Base-by-base conservation (phyloP, 2,797 vertebrate species). In the Scyliorhinus canicula region DNA sequence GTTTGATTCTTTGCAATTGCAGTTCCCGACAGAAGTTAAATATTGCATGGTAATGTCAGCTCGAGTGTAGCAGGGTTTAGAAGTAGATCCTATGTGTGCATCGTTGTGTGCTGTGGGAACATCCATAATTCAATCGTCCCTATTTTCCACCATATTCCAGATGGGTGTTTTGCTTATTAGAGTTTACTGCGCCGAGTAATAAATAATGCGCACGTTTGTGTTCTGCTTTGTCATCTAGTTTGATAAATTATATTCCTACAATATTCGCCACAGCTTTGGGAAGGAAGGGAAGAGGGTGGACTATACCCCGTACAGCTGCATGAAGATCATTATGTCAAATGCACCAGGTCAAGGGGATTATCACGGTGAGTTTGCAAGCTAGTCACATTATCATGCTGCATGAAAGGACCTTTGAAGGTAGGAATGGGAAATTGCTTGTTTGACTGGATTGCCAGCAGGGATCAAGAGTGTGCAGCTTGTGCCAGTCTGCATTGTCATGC, bases 311-410 rank as follows among this genome's bases (percentile, higher is more conserved):
- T 99, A 98, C 97, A 99, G 99, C 96, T 99, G 99, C 97, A 98
- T 99, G 98, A 99, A 99, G 98, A 99, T 99, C 97, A 99, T 99
- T 97, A 97, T 99, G 97, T 98, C 98, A 96, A 99, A 99, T 96
- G 96, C 98, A 95, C 99, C 99, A 96, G 97, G 98, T 96, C 99
- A 99, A 97, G 99, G 99, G 95, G 99, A 99, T 98, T 98, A 98
- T 97, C 99, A 99, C 31, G 99, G 99, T 99, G 97, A 99, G 98
- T 97, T 63, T 4, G 31, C 71, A 82, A 35, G 71, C 24, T n/a
- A 3, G 35, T 77, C 71, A 40, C 65, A 50, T 44, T 95, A 28
- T 88, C 93, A 93, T 95, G 74, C 26, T 28, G 12, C 95, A 0
- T 93, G 0, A 31, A 31, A 82, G 95, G 95, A 52, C 11, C 5